Evolutionary conservation across 2,113 vertebrate species (phyloP).

Genomic region (Nothocercus julius): DNA sequence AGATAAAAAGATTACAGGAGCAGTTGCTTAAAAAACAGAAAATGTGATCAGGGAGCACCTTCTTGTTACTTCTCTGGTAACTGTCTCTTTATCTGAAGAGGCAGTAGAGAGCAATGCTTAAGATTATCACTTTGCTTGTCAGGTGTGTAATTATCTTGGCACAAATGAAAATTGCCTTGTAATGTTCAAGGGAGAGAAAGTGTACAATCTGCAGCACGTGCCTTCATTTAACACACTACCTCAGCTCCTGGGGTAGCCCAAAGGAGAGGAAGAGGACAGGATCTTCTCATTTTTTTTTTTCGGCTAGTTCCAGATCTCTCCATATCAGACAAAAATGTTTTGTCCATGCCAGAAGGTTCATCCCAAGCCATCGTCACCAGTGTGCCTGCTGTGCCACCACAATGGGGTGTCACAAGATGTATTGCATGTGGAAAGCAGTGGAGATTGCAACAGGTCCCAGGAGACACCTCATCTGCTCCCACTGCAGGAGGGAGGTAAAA

Average conservation of each 20-base stretch:
- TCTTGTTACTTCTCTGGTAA: not conserved
- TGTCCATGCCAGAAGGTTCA: not conserved
- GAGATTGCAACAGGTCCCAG: not conserved
- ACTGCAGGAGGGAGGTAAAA: rapidly evolving
- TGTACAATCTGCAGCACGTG: rapidly evolving
- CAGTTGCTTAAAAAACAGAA: not conserved
- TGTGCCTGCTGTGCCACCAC: rapidly evolving
- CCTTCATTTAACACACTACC: not conserved
- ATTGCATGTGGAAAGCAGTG: not conserved
- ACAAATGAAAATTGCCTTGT: not conserved
- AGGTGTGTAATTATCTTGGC: not conserved
- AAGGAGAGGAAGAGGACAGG: not conserved
- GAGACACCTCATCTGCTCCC: not conserved
- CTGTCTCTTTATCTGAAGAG: not conserved
- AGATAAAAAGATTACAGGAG: not conserved
- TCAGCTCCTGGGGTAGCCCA: not conserved
- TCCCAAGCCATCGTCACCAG: rapidly evolving
- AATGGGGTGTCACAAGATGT: rapidly evolving
- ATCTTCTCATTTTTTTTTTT: not conserved
- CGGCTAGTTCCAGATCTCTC: not conserved
- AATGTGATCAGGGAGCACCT: not conserved
- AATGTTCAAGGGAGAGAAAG: not conserved
- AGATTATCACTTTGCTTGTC: rapidly evolving
- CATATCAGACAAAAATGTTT: not conserved
- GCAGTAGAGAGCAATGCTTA: not conserved